Evolutionary conservation across 2,113 vertebrate species (phyloP), one percentile per base, ranked within the genome.

Genomic region (Podarcis cretensis): DNA sequence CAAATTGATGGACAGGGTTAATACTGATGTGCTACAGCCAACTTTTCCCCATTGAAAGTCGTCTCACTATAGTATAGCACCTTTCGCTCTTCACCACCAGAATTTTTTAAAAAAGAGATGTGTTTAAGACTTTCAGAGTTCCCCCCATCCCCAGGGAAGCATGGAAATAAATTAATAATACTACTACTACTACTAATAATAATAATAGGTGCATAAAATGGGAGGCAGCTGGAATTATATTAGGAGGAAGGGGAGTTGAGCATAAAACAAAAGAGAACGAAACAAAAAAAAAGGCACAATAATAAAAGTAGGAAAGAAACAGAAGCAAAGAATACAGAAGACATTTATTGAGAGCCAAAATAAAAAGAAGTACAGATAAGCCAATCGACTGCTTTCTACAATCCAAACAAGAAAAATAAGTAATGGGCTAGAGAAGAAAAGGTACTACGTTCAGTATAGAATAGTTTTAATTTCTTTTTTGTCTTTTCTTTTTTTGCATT

Each of bases 301-400:
- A 91, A 96, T 32, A 75, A 95, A 90, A 95, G 93, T 92, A 75
- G 85, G 93, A 90, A 93, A 79, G 91, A 92, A 94, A 91, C 95
- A 92, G 93, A 69, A 94, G 94, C 91, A 66, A 95, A 96, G 95
- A 95, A 95, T 95, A 97, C 93, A 96, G 96, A 95, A 96, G 95
- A 95, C 94, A 90, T 98, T 98, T 97, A 97, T 97, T 98, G 95
- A 89, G 95, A 96, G 96, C 94, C 96, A 95, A 95, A 88, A 59
- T 75, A 83, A 83, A 83, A 83, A 77, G 73, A 83, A 95, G 94
- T 96, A 97, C 96, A 97, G 96, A 97, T 91, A 48, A 87, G 93
- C 95, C 95, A 93, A 90, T 89, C 91, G 95, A 92, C 93, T 74
- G 95, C 94, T 95, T 90, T 94, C 96, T 95, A 96, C 96, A 96